Percentiles rank a stretch among this genome's conserved stretches.
Evolutionary conservation across 1,140 invertebrate genomes (phyloP).

Genomic region (Camponotus vicinus): DNA sequence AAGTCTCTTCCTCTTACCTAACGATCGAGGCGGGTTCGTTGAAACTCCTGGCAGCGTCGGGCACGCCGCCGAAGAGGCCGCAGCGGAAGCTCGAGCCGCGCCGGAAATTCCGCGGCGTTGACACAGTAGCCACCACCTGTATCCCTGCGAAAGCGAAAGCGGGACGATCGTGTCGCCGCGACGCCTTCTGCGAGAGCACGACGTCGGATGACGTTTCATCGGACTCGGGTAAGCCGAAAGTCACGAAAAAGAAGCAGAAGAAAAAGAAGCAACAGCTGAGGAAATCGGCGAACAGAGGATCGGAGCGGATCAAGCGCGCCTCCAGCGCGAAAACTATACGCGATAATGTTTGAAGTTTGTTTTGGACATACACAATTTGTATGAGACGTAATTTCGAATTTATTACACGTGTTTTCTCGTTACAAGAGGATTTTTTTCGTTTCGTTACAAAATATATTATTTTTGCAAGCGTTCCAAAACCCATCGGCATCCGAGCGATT

Average conservation of each 20-base stretch:
- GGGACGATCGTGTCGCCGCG: constrained; percentile 48
- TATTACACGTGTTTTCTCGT: no score
- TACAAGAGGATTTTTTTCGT: no score
- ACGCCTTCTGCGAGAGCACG: constrained; percentile 82
- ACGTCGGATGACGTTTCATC: constrained; percentile 85
- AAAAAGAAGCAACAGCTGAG: constrained; percentile 84
- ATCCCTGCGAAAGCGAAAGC: constrained; percentile 27
- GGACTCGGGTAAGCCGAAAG: constrained; percentile 71
- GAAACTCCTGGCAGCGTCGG: constrained; percentile 61
- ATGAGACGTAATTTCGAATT: not conserved
- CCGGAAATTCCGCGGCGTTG: constrained; percentile 27
- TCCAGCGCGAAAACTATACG: constrained; percentile 44
- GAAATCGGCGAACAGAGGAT: constrained; percentile 76
- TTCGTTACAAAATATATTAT: no score
- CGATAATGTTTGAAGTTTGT: constrained; percentile 18
- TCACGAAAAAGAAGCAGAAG: constrained; percentile 84
- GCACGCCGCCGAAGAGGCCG: constrained; percentile 59
- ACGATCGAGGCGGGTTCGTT: constrained; percentile 71
- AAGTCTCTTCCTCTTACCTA: constrained; percentile 28
- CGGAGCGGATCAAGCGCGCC: constrained; percentile 35
- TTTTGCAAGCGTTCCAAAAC: no score
- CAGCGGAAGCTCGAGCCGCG: constrained; percentile 79
- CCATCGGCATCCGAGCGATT: no score
- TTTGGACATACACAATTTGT: not conserved
- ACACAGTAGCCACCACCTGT: not conserved